Conservation (phyloP, 1,140 invertebrate genomes). For the Neuroterus valhalla region DNA sequence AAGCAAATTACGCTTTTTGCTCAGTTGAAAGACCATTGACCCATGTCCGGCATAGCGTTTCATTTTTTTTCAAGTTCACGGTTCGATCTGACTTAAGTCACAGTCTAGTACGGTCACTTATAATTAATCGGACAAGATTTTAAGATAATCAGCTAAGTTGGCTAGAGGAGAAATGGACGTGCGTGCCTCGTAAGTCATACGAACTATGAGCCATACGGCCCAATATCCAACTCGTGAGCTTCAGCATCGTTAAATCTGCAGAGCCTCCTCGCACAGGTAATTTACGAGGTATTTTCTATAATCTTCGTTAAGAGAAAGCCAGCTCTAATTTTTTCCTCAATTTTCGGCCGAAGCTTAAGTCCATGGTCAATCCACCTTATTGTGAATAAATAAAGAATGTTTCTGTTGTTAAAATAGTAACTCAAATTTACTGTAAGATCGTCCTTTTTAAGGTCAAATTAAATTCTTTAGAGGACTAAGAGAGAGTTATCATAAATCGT, state of each 20-base stretch:
- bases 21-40: slow-evolving; percentile 41
- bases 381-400: no score
- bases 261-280: slow-evolving; percentile 48
- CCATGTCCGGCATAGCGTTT: slow-evolving; percentile 39
- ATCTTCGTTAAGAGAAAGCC: slow-evolving; percentile 39
- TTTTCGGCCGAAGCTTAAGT: background rate
- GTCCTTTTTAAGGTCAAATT: no score
- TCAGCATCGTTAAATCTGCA: slow-evolving; percentile 54
- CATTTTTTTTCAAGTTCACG: slow-evolving; percentile 48
- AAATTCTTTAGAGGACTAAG: no score
- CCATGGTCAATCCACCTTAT: background rate
- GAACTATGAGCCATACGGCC: slow-evolving; percentile 50
- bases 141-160: slow-evolving; percentile 59
- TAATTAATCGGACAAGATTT: slow-evolving; percentile 58
- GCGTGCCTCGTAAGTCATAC: slow-evolving; percentile 53
- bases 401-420: no score
- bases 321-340: slow-evolving; percentile 2
- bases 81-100: slow-evolving; percentile 32
- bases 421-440: no score
- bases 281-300: slow-evolving; percentile 58
- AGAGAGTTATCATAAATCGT: no score
- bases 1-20: slow-evolving; percentile 31
- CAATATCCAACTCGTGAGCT: slow-evolving; percentile 47
- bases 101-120: background rate
- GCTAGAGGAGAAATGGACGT: slow-evolving; percentile 49